Conservation (phyloP, 2,113 vertebrate species). For the Diadophis punctatus region DNA sequence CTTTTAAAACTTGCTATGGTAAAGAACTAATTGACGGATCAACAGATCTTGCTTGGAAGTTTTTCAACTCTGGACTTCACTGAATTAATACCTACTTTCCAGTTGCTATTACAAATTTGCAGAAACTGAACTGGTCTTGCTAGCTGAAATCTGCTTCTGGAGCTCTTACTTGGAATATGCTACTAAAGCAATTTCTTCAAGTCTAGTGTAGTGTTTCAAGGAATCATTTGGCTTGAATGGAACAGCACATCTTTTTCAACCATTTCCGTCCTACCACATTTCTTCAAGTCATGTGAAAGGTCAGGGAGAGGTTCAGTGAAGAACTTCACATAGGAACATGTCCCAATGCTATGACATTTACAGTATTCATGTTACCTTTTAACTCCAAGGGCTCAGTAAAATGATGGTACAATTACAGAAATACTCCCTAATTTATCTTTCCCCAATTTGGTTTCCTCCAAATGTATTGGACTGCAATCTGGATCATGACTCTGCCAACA, state of each 20-base stretch:
- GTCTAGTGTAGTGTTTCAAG: not conserved
- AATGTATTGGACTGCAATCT: not conserved
- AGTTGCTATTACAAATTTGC: not conserved
- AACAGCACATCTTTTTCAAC: not conserved
- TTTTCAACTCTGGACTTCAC: not conserved
- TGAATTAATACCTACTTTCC: not conserved
- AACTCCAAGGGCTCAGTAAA: not conserved
- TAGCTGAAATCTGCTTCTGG: not conserved
- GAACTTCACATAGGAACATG: not conserved
- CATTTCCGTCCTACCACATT: not conserved
- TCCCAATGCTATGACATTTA: not conserved
- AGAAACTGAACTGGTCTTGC: not conserved
- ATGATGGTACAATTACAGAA: not conserved
- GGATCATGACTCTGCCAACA: not conserved
- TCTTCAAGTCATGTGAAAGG: not conserved
- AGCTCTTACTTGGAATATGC: not conserved
- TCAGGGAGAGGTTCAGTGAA: not conserved
- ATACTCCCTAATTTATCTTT: not conserved
- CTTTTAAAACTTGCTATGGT: not conserved
- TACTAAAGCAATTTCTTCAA: not conserved
- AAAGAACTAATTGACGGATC: not conserved
- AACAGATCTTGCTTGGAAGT: not conserved
- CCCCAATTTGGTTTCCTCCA: not conserved
- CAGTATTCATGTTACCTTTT: not conserved
- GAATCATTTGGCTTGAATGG: not conserved